These are phyloP conservation scores for Orestias chungarensis DNA, from an alignment of 2,797 vertebrate species.

Conservation along the genomic window DNA sequence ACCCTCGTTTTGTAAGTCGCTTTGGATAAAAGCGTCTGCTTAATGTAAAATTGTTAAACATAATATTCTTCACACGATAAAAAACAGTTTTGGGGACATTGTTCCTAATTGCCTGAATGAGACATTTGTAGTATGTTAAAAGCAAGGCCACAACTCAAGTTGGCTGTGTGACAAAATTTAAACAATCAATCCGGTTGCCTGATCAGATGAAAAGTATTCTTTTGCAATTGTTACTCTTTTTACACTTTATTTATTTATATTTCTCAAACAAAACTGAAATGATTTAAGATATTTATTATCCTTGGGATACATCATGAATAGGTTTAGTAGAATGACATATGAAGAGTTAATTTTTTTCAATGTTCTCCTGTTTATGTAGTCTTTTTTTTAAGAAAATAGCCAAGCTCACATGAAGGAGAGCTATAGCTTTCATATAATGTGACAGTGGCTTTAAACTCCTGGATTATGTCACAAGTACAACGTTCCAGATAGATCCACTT, in stretches of 20 bases:
- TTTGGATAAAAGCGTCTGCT: too few relatives aligned
- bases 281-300: too few relatives aligned
- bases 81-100: neutral
- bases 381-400: too few relatives aligned
- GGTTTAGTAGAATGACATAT: too few relatives aligned
- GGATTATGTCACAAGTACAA: neutral
- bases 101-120: neutral
- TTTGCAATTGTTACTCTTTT: neutral
- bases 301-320: too few relatives aligned
- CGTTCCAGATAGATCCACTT: neutral
- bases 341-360: too few relatives aligned
- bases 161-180: neutral
- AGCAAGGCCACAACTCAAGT: neutral
- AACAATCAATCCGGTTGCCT: neutral
- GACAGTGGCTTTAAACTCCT: neutral
- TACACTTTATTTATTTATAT: too few relatives aligned
- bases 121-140: neutral
- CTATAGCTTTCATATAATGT: neutral
- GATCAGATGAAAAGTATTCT: neutral
- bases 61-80: too few relatives aligned
- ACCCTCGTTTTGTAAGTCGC: too few relatives aligned
- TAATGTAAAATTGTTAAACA: too few relatives aligned
- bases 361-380: too few relatives aligned
- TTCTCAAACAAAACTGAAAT: too few relatives aligned
- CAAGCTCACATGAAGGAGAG: neutral